phyloP scores from a whole-genome alignment of 2,888 invertebrate species.

The Abrostola triplasia region DNA sequence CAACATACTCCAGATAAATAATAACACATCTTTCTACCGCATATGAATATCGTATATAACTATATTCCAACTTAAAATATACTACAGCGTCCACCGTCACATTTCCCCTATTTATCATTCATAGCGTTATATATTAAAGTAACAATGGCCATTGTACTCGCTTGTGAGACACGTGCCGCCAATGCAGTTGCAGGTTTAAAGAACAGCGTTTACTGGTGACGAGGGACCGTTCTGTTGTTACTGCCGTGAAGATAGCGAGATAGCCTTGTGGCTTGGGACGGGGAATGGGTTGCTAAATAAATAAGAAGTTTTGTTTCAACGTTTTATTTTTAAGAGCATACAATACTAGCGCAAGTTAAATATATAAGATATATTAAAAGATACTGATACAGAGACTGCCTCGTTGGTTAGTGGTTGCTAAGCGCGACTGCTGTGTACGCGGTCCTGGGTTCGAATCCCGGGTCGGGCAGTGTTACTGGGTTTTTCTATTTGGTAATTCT shows the following conservation, averaged over 20 bases:
- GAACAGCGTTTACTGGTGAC: slow-evolving; percentile 25
- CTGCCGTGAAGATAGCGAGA: slow-evolving; percentile 1
- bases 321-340: no score
- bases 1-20: no score
- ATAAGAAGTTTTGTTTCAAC: not conserved
- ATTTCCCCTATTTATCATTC: slow-evolving; percentile 18
- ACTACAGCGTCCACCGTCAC: slow-evolving; percentile 10
- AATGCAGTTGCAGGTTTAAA: slow-evolving; percentile 31
- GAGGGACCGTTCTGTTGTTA: slow-evolving; percentile 32
- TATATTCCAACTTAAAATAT: slow-evolving; percentile 4
- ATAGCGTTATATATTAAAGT: slow-evolving; percentile 29
- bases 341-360: no score
- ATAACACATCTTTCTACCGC: no score
- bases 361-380: no score
- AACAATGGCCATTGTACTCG: slow-evolving; percentile 32
- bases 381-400: no score
- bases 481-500: no score
- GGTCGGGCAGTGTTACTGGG: no score
- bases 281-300: slow-evolving; percentile 4
- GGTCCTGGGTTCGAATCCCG: no score
- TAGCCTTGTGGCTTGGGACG: slow-evolving; percentile 8
- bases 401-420: no score
- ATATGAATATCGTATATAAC: no score
- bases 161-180: slow-evolving; percentile 27
- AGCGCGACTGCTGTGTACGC: no score